A percentile compares a stretch with the other conserved stretches of the same genome.
Evolutionary conservation across 2,113 vertebrate species (phyloP).

Genomic region (Hoplias malabaricus): DNA sequence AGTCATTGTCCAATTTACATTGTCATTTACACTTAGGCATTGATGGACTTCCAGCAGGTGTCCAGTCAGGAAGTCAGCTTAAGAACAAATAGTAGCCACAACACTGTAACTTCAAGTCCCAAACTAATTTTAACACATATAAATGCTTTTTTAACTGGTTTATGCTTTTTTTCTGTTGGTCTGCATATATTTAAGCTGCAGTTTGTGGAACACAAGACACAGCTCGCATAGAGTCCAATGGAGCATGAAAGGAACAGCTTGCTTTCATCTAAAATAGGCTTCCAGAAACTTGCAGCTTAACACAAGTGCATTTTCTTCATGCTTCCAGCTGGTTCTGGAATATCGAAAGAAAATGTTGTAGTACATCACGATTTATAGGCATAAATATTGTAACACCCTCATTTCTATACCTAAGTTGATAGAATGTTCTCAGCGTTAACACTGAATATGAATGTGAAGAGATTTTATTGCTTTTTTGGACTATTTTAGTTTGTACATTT

Average conservation of each 20-base stretch:
- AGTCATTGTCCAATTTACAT: conserved; percentile 9
- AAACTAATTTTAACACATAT: background rate
- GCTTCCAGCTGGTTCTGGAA: background rate
- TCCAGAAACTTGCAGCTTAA: background rate
- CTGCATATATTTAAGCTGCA: background rate
- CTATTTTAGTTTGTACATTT: too few species aligned
- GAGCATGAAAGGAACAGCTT: background rate
- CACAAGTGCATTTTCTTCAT: background rate
- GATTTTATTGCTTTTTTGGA: too few species aligned
- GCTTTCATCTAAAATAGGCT: background rate
- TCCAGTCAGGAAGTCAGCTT: conserved; percentile 5
- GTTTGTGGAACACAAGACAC: background rate
- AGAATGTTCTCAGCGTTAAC: too few species aligned
- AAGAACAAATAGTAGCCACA: conserved; percentile 2
- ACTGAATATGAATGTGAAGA: background rate
- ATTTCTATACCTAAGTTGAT: too few species aligned
- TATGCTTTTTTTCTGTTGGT: background rate
- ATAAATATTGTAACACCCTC: background rate
- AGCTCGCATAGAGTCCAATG: background rate
- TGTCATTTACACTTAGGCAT: conserved; percentile 33
- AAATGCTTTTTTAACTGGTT: background rate
- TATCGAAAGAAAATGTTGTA: background rate
- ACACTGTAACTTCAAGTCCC: conserved; percentile 10
- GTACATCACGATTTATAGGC: background rate
- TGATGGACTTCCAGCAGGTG: conserved; percentile 30